These are phyloP conservation scores for Theocolax elegans DNA, from an alignment of 1,140 invertebrate species.

Conservation along the genomic window DNA sequence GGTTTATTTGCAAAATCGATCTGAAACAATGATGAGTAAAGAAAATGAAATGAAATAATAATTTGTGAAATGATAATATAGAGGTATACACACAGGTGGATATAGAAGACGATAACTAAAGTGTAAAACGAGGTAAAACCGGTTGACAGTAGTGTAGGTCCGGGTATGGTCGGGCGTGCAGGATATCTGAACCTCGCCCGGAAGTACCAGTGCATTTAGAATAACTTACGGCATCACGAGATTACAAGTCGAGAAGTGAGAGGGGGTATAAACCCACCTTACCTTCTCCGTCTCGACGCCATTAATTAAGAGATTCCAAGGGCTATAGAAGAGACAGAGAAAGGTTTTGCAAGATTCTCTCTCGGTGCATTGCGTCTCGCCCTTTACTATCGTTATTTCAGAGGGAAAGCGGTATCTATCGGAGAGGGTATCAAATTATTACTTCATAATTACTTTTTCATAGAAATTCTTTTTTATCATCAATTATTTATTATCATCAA, in stretches of 20 bases:
- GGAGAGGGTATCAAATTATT: no score
- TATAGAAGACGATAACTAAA: no score
- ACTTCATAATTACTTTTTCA: no score
- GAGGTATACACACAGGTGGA: no score
- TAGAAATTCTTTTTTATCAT: no score
- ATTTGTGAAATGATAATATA: no score
- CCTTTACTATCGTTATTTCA: neutral
- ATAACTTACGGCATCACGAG: constrained; percentile 66
- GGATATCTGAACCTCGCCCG: constrained; percentile 49
- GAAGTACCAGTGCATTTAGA: constrained; percentile 63
- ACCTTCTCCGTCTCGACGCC: constrained; percentile 51
- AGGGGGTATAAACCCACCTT: constrained; percentile 61
- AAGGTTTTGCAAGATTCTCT: constrained; percentile 56
- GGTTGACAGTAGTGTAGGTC: constrained; percentile 1
- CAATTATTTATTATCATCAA: no score
- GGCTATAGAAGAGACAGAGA: no score
- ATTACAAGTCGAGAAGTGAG: constrained; percentile 62
- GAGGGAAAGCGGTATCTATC: no score
- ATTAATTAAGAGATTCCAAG: constrained; percentile 67
- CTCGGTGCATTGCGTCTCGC: neutral
- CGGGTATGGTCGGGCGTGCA: constrained; percentile 8
- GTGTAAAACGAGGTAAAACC: constrained; percentile 13
- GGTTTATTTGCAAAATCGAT: no score
- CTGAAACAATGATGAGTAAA: no score
- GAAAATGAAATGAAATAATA: no score